Conservation (phyloP, 2,888 invertebrate genomes). For the Embidobia sp. region DNA sequence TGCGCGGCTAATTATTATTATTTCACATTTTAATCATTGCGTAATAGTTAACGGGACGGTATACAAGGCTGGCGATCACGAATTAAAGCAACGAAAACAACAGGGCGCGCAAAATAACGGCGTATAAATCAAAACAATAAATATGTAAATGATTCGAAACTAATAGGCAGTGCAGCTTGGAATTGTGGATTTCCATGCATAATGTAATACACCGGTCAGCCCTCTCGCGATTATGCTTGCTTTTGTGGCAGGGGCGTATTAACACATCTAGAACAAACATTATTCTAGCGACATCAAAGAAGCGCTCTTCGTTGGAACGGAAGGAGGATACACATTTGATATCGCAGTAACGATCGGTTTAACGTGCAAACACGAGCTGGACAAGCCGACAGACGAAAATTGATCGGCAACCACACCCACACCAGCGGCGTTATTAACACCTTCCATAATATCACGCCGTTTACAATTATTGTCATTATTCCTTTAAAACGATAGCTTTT, state of each 20-base stretch:
- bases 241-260: slow-evolving; percentile 64
- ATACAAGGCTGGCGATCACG: no score
- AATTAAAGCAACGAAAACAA: no score
- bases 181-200: slow-evolving; percentile 55
- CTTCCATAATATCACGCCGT: slow-evolving; percentile 41
- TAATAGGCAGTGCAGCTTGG: slow-evolving; percentile 42
- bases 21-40: no score
- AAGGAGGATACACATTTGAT: slow-evolving; percentile 71
- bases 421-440: slow-evolving; percentile 55
- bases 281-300: slow-evolving; percentile 71
- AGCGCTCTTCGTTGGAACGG: slow-evolving; percentile 65
- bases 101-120: no score
- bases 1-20: no score
- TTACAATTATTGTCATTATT: slow-evolving; percentile 29
- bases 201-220: slow-evolving; percentile 51
- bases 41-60: no score
- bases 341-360: slow-evolving; percentile 69
- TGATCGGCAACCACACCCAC: slow-evolving; percentile 65
- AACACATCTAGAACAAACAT: slow-evolving; percentile 71
- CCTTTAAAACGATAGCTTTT: no score
- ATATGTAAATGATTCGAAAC: slow-evolving; percentile 47
- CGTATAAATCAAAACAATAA: slow-evolving; percentile 25
- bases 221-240: slow-evolving; percentile 58
- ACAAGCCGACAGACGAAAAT: slow-evolving; percentile 66
- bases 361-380: slow-evolving; percentile 69